Percentiles rank a stretch among this genome's conserved stretches.
These are phyloP conservation scores for Celastrina argiolus DNA, from an alignment of 2,888 invertebrate genomes.

Conservation along the genomic window DNA sequence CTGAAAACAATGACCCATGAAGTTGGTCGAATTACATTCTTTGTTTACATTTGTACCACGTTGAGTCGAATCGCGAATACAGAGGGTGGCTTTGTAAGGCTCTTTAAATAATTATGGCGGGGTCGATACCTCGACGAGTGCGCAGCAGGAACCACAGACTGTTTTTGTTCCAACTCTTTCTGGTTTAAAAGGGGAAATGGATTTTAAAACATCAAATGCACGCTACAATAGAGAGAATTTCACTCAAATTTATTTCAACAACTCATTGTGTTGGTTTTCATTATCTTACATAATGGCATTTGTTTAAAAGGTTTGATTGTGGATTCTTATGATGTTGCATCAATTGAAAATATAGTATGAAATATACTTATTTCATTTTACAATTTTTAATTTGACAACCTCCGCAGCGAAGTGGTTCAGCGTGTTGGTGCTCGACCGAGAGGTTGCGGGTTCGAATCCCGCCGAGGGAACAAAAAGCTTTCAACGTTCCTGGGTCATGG, in stretches of 20 bases:
- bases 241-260: not conserved
- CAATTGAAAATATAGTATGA: not conserved
- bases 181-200: slow-evolving; percentile 19
- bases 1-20: too few species aligned
- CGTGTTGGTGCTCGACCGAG: too few species aligned
- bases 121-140: slow-evolving; percentile 27
- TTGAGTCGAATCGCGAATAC: too few species aligned
- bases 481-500: too few species aligned
- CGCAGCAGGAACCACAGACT: slow-evolving; percentile 30
- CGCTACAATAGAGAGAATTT: slow-evolving; percentile 2
- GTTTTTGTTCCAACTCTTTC: slow-evolving; percentile 31
- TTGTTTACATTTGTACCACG: too few species aligned
- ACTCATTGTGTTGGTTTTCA: slow-evolving; percentile 1
- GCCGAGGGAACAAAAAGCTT: too few species aligned
- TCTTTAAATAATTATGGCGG: slow-evolving; percentile 24
- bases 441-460: too few species aligned
- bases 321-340: not conserved
- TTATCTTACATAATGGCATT: slow-evolving; percentile 3
- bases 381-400: too few species aligned
- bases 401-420: too few species aligned
- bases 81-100: slow-evolving; percentile 20
- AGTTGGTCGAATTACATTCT: too few species aligned
- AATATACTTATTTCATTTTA: too few species aligned
- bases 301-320: slow-evolving; percentile 2
- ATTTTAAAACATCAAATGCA: slow-evolving; percentile 8